Evolutionary conservation across 2,888 invertebrate species (phyloP).

Genomic region (Thera obeliscata): DNA sequence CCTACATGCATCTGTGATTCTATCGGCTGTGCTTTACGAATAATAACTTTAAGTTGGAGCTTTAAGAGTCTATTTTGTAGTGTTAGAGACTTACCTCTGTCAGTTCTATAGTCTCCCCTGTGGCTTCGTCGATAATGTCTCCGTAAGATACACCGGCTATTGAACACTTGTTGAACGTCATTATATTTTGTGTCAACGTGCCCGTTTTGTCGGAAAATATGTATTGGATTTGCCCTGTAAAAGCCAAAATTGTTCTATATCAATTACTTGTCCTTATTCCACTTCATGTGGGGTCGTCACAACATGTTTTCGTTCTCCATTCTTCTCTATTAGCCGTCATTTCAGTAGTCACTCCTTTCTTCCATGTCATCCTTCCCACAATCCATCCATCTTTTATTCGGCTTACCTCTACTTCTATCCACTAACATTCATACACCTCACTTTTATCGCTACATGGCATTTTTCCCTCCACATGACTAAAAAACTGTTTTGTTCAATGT

Average conservation of each 20-base stretch:
- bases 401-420: too few species aligned
- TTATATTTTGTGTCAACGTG: constrained; percentile 99
- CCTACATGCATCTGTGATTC: constrained; percentile 58
- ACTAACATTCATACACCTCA: too few species aligned
- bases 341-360: too few species aligned
- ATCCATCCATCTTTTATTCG: too few species aligned
- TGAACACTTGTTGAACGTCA: constrained; percentile 99
- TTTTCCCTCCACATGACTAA: too few species aligned
- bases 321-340: too few species aligned
- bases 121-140: constrained; percentile 93
- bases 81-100: constrained; percentile 87
- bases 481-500: too few species aligned
- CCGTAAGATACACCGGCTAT: constrained; percentile 97
- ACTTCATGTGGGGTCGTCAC: too few species aligned
- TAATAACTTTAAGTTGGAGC: constrained; percentile 27
- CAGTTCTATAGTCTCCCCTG: constrained; percentile 94
- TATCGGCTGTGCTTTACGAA: constrained; percentile 42
- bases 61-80: constrained; percentile 5
- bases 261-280: too few species aligned
- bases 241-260: neutral
- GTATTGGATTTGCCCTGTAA: constrained; percentile 96
- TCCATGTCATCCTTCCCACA: too few species aligned
- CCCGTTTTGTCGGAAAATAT: constrained; percentile 99
- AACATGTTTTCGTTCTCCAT: too few species aligned
- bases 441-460: too few species aligned